These are phyloP conservation scores for Lycodopsis pacificus DNA, from an alignment of 2,797 vertebrate species.

Conservation along the genomic window DNA sequence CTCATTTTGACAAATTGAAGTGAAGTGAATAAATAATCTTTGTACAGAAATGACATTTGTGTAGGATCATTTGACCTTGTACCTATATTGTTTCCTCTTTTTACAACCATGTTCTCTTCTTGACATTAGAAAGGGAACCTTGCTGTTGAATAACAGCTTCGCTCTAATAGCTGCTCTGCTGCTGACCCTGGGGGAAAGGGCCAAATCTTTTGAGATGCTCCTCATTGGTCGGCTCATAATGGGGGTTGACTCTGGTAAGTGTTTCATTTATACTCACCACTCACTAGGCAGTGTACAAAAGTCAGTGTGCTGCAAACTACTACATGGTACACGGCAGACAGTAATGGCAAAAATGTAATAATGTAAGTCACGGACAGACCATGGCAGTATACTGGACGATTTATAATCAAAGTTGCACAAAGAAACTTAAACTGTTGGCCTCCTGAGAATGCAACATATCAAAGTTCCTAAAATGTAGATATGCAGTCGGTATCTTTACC, in stretches of 20 bases:
- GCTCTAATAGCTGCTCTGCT: conserved; percentile 88
- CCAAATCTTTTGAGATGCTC: conserved; percentile 92
- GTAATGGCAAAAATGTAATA: background rate
- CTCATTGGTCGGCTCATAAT: conserved; percentile 92
- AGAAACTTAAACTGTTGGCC: background rate
- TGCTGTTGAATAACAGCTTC: conserved; percentile 92
- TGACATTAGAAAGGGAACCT: conserved; percentile 85
- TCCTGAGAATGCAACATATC: background rate
- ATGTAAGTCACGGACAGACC: background rate
- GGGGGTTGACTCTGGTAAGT: conserved; percentile 93
- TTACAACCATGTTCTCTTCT: background rate
- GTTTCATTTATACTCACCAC: background rate
- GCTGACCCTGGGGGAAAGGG: conserved; percentile 86
- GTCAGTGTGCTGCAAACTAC: background rate
- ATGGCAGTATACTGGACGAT: background rate
- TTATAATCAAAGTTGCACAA: background rate
- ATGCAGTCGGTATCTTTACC: background rate
- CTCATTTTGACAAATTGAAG: background rate
- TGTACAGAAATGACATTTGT: background rate
- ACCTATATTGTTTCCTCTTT: background rate
- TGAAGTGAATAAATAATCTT: background rate
- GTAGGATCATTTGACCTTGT: background rate
- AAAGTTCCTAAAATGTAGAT: background rate
- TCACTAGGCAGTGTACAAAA: background rate
- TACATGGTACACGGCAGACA: background rate